phyloP scores from a whole-genome alignment of 2,888 invertebrate genomes.

The Heteropelma amictum region DNA sequence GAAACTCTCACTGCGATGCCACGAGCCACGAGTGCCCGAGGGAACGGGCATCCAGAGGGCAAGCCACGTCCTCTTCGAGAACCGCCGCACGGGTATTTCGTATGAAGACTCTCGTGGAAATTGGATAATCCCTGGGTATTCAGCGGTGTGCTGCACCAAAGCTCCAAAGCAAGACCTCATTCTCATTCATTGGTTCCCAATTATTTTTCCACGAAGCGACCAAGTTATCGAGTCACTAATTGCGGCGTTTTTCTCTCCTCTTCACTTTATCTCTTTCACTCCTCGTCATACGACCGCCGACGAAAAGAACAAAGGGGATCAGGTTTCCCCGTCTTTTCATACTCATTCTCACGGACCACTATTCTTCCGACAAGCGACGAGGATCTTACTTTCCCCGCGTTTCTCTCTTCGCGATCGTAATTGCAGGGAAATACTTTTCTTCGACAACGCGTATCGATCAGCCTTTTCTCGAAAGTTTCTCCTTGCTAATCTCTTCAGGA shows the following conservation, averaged over 20 bases:
- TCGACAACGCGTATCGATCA: too few species aligned
- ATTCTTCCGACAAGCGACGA: too few species aligned
- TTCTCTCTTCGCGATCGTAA: too few species aligned
- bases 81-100: neutral
- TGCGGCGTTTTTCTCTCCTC: constrained; percentile 59
- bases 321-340: too few species aligned
- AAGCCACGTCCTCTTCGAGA: constrained; percentile 58
- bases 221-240: constrained; percentile 73
- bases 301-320: too few species aligned
- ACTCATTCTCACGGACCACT: too few species aligned
- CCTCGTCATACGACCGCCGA: neutral
- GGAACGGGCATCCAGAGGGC: constrained; percentile 25
- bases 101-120: neutral
- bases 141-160: constrained; percentile 4
- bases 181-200: constrained; percentile 75
- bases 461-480: too few species aligned
- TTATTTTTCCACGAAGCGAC: constrained; percentile 71
- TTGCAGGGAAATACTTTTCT: too few species aligned
- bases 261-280: neutral
- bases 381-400: too few species aligned
- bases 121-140: constrained; percentile 13
- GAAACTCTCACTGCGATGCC: constrained; percentile 52
- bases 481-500: too few species aligned
- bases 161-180: constrained; percentile 66
- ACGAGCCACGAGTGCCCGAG: neutral